Evolutionary conservation across 2,797 vertebrate genomes (phyloP).

Genomic region (Sciurus carolinensis): DNA sequence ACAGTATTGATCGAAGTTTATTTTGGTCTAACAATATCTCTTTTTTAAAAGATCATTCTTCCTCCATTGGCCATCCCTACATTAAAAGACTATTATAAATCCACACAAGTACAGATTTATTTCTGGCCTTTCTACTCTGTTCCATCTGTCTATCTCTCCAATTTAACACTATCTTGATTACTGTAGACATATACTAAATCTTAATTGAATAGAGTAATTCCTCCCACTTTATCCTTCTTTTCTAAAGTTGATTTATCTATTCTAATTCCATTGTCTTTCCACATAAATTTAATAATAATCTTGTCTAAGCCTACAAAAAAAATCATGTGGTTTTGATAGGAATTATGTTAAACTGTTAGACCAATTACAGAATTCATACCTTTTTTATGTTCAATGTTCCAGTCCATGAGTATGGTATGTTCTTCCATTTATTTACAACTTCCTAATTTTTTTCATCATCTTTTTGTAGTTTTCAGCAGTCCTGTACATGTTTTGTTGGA

Average conservation of each 20-base stretch:
- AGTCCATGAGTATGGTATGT: not conserved
- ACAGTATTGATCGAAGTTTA: not conserved
- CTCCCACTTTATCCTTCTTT: not conserved
- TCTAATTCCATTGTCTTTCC: not conserved
- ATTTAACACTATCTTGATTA: not conserved
- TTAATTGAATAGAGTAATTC: not conserved
- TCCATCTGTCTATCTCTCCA: not conserved
- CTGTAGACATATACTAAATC: not conserved
- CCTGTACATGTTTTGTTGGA: not conserved
- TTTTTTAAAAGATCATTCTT: conserved; percentile 4
- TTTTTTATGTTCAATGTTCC: not conserved
- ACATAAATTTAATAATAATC: not conserved
- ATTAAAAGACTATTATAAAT: not conserved
- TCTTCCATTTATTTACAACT: conserved; percentile 30
- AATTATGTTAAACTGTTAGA: not conserved
- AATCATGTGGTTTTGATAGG: not conserved
- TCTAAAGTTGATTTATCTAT: not conserved
- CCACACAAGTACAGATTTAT: not conserved
- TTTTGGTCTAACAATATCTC: not conserved
- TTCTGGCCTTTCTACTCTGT: not conserved
- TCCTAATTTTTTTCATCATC: not conserved
- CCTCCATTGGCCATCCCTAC: not conserved
- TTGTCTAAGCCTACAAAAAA: conserved; percentile 18
- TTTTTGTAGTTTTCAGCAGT: conserved; percentile 8
- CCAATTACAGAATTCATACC: not conserved